Percentiles rank a stretch among this genome's conserved stretches.
phyloP scores from a whole-genome alignment of 2,113 vertebrate genomes.

The Riparia riparia region DNA sequence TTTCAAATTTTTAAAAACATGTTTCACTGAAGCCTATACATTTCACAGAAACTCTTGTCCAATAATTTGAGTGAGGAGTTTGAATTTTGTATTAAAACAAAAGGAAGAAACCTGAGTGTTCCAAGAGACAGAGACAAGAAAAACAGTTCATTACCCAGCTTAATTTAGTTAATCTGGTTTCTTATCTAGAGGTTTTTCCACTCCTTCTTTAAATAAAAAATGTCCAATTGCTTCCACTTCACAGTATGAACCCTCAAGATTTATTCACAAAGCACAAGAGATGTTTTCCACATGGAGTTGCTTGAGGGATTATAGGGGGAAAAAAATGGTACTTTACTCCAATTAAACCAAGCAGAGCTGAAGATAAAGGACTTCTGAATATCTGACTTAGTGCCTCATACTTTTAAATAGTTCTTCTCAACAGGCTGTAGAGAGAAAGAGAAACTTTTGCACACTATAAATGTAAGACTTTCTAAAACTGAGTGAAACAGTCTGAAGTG shows the following conservation, averaged over 20 bases:
- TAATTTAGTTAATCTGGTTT: slow-evolving; percentile 23
- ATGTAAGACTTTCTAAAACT: not conserved
- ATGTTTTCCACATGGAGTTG: slow-evolving; percentile 46
- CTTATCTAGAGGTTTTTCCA: not conserved
- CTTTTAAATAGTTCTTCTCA: slow-evolving; percentile 1
- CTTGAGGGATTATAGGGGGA: slow-evolving; percentile 12
- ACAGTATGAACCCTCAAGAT: slow-evolving; percentile 50
- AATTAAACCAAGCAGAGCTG: slow-evolving; percentile 40
- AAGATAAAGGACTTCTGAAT: slow-evolving; percentile 40
- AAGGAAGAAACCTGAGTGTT: not conserved
- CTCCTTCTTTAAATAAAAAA: not conserved
- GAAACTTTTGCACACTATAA: not conserved
- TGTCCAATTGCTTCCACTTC: slow-evolving; percentile 26
- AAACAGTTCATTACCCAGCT: not conserved
- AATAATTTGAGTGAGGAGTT: not conserved
- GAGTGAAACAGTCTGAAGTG: not conserved
- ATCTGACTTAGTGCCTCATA: not conserved
- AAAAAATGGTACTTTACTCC: slow-evolving; percentile 37
- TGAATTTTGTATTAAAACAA: not conserved
- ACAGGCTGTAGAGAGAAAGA: not conserved
- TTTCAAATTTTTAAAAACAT: not conserved
- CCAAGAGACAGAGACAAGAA: not conserved
- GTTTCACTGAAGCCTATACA: not conserved
- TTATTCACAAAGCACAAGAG: slow-evolving; percentile 42
- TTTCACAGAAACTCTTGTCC: not conserved